Base-by-base conservation (phyloP, 92 coral and sea anemone genomes). In the Parazoanthus swiftii region DNA sequence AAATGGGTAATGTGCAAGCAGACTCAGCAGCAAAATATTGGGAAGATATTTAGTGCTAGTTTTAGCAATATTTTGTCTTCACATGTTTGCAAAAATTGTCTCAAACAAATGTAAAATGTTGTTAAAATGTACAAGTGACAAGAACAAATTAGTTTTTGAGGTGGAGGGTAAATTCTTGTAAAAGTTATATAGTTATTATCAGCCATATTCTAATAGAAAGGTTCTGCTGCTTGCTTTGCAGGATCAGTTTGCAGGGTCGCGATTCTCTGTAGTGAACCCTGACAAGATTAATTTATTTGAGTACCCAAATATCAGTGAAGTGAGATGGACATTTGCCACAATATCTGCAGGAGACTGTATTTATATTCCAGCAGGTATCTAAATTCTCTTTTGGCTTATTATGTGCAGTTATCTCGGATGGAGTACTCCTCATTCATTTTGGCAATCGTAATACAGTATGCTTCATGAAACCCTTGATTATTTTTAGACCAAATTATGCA, bases 321-420 rank as follows among this genome's bases (percentile, higher is more conserved):
- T 97, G 6, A 94, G 93, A 1, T 97, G 99, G 99, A 93, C 98
- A 20, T 93, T 92, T 76, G 90, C 99, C 63, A 93, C 99, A 37
- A 86, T 97, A 33, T 71, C 73, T 75, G 97, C 99, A 63, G 99
- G 99, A 13, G 99, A 97, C 85, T 97, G 99, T 87, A 91, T 97
- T 63, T 97, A 93, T 54, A 93, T 97, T 26, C 99, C 99, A 80
- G 85, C 96, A 90, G 98, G 99, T 97, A 93, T 16, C 70, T 68
- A 29, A 29, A 29, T 29, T 4, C 23, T n/a, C 25, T 21, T 43
- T 11, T 54, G 14, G 20, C 18, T 54, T 54, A 20, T 11, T 15
- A 54, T 54, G 4, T 54, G 16, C 59, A 54, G 1, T 48, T 39
- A 39, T 39, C 42, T 29, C 33, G 33, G 33, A 29, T 29, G 33